These are phyloP conservation scores for Azemiops feae DNA, from an alignment of 2,113 vertebrate genomes.

Conservation along the genomic window DNA sequence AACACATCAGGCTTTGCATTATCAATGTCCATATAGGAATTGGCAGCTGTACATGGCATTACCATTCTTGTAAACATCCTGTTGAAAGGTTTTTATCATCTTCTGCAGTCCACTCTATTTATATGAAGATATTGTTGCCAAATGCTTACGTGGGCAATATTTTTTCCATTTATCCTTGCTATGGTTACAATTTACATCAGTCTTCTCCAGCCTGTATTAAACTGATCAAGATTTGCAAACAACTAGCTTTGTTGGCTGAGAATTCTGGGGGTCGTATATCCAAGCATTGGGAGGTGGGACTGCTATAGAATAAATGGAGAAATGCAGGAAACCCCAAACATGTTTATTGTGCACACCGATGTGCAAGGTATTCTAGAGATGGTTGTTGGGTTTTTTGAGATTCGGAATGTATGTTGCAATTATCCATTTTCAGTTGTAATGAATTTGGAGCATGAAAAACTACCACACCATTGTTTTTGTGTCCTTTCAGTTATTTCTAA, in stretches of 20 bases:
- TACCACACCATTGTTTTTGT: neutral
- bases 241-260: neutral
- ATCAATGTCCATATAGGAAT: neutral
- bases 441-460: neutral
- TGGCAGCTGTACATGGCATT: neutral
- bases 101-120: neutral
- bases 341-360: neutral
- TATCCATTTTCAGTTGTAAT: neutral
- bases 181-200: neutral
- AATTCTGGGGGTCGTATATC: neutral
- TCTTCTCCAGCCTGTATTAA: neutral
- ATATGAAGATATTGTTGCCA: neutral
- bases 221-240: neutral
- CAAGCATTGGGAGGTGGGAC: neutral
- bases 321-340: neutral
- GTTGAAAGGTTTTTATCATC: neutral
- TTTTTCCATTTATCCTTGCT: neutral
- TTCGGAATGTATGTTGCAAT: neutral
- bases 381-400: neutral
- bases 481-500: neutral
- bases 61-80: neutral
- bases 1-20: neutral
- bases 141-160: neutral
- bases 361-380: neutral
- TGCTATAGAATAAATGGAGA: neutral